Base-by-base conservation (phyloP, 2,888 invertebrate genomes). In the Operophtera brumata region DNA sequence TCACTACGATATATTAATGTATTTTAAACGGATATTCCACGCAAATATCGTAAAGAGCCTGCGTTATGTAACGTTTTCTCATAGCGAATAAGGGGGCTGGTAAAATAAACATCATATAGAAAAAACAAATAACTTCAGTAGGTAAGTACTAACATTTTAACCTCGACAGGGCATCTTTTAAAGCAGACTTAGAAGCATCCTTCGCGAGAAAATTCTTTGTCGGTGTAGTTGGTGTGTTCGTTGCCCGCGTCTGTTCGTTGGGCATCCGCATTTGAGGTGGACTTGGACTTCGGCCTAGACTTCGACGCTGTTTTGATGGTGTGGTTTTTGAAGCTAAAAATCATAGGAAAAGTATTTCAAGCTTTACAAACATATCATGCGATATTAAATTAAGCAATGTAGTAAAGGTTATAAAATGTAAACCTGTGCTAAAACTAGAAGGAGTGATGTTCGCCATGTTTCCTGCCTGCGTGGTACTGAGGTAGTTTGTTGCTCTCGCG, bases 211-310 rank as follows among this genome's bases (percentile, higher is more conserved):
- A 62, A 43, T 66, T 78, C 2, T 70, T 54, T 25, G 43, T 69
- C 12, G 66, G 49, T 12, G 66, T 47, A 3, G 70, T 57, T 1
- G 70, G 69, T 11, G 86, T 88, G 48, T 88, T 88, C 3, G 84
- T 86, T 2, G 86, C 86, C 10, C 86, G 78, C 20, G 67, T 72
- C 58, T 81, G 79, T 55, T 84, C 84, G 1, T 57, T 64, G 1
- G 59, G 46, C 10, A 67, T 53, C 28, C 76, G 70, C 0, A 49
- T 51, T 13, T 59, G 73, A 5, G 75, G 71, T 25, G 87, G 86
- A 62, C 86, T 88, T 0, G 89, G 89, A 64, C 89, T 90, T n/a
- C 89, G 82, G 9, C 89, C 89, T 12, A 90, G 75, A 1, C 84
- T 76, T 39, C 84, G 80, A 13, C 84, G 79, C 34, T 72, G 64